Evolutionary conservation across 2,797 vertebrate genomes (phyloP), one percentile per base, ranked within the genome.

Genomic region (Oryzias sinensis): DNA sequence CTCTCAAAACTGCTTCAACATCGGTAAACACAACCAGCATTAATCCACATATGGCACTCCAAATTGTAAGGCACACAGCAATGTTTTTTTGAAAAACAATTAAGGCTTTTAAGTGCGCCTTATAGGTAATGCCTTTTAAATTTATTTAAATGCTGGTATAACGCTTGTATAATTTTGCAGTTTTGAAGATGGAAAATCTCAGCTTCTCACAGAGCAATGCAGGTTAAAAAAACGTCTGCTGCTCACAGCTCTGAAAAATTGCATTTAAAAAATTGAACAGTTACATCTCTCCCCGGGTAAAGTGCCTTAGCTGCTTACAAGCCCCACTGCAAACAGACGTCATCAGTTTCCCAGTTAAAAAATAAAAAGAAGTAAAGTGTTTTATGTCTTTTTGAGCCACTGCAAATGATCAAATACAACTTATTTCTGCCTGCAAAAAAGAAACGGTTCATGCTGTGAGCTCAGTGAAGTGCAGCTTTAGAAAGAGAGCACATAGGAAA

Each of bases 211-310:
- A 16, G 2, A 44, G 54, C 42, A 62, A 46, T 50, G 25, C 16
- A 33, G 14, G 25, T 46, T 63, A 60, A 60, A 57, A 14, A 62
- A 56, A 43, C 54, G 15, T 62, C 51, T 56, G 18, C 20, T 55
- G 43, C 58, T 72, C 43, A 72, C 14, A 67, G 50, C 27, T 43
- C 53, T 62, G 59, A 74, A 53, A 72, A 65, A 66, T 64, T 41
- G 25, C 44, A 62, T 53, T 62, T 18, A 56, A 59, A 70, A 68
- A 53, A 74, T 66, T 61, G 49, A 70, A 11, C 52, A 62, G 56
- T 9, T 51, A 55, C 37, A 56, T 61, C 49, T 72, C 49, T 59
- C 22, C 27, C 57, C 42, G 60, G 25, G 54, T 55, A 52, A 52
- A 15, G 22, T 52, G 27, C 44, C 61, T 58, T 45, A 29, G 55